Evolutionary conservation across 1,140 invertebrate genomes (phyloP).

Genomic region (Zophobas morio): DNA sequence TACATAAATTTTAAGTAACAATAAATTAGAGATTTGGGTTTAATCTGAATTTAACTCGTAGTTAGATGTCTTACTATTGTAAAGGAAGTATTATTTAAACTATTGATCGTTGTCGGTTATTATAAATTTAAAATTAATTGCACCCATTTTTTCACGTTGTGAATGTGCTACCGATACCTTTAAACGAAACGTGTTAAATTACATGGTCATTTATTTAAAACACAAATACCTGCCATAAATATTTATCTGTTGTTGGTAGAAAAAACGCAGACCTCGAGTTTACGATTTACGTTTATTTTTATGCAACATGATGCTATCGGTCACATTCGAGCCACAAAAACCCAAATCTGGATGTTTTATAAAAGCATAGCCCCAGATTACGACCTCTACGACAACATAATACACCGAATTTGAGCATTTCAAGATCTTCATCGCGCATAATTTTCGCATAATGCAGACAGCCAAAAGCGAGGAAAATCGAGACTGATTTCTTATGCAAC

Average conservation of each 20-base stretch:
- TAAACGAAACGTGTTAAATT: neutral
- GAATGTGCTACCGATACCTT: neutral
- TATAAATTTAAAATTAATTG: neutral
- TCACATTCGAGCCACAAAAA: too few species aligned
- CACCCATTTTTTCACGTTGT: neutral
- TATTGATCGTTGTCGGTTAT: too few species aligned
- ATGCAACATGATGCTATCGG: too few species aligned
- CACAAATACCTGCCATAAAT: too few species aligned
- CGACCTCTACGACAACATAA: neutral
- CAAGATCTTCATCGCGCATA: slow-evolving; percentile 1
- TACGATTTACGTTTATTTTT: too few species aligned
- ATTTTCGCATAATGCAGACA: slow-evolving; percentile 20
- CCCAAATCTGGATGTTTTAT: too few species aligned
- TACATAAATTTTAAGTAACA: neutral
- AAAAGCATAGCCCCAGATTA: neutral
- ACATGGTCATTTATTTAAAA: neutral
- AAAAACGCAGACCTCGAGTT: too few species aligned
- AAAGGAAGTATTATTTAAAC: too few species aligned
- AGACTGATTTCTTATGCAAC: slow-evolving; percentile 25
- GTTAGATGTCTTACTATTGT: too few species aligned
- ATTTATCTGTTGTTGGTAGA: too few species aligned
- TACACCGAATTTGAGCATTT: slow-evolving; percentile 5
- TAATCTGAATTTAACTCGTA: too few species aligned
- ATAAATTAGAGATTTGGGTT: neutral
- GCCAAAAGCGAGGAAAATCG: neutral